Conservation (phyloP, 2,113 vertebrate genomes). For the Myxocyprinus asiaticus region DNA sequence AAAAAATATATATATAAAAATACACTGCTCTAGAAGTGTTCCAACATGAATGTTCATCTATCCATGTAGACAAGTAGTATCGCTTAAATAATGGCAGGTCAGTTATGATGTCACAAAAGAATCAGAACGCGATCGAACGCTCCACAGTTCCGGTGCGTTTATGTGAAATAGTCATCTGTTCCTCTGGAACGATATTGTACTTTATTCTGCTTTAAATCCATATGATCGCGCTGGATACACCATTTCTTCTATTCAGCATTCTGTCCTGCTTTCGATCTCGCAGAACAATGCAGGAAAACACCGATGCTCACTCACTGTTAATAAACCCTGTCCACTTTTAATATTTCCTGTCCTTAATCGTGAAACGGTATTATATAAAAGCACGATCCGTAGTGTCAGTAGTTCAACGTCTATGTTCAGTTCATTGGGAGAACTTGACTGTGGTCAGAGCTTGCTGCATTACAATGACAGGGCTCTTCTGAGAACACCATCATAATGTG, state of each 20-base stretch:
- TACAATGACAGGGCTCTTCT: constrained; percentile 35
- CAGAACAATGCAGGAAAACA: neutral
- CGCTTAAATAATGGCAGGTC: neutral
- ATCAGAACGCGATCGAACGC: neutral
- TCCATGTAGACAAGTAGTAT: neutral
- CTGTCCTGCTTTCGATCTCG: constrained; percentile 27
- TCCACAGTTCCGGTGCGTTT: neutral
- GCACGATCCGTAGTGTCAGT: neutral
- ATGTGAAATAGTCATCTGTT: neutral
- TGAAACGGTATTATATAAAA: neutral
- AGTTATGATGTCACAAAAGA: neutral
- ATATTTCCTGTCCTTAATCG: neutral
- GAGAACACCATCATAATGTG: constrained; percentile 25
- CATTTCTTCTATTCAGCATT: constrained; percentile 8
- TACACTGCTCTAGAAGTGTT: neutral
- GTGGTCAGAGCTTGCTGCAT: neutral
- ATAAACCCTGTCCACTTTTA: no score
- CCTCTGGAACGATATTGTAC: neutral
- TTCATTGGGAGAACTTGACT: neutral
- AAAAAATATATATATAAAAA: neutral
- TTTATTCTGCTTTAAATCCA: neutral
- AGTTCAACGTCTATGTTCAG: neutral
- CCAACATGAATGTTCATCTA: neutral
- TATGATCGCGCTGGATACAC: neutral
- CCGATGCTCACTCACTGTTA: neutral